These are phyloP conservation scores for Triplophysa siluroides DNA, from an alignment of 2,113 vertebrate genomes.

Conservation along the genomic window DNA sequence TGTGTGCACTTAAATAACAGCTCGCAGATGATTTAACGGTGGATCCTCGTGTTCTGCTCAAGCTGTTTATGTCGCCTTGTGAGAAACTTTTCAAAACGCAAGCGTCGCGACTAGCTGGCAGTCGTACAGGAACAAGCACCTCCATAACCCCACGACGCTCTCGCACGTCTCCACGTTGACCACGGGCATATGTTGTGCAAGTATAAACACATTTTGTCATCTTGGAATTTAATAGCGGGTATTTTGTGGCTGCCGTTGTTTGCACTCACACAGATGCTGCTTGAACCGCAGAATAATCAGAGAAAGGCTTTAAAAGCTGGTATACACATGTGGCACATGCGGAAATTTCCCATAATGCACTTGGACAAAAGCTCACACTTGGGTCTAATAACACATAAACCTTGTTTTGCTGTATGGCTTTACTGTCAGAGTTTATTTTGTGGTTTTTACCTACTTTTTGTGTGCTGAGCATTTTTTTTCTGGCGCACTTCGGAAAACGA, in stretches of 20 bases:
- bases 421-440: conserved; percentile 13
- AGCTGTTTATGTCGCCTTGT: conserved; percentile 11
- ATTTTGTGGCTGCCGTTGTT: not conserved
- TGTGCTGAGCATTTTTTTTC: not conserved
- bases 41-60: not conserved
- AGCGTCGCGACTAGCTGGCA: not conserved
- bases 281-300: conserved; percentile 9
- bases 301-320: conserved; percentile 21
- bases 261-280: conserved; percentile 12
- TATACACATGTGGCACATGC: conserved; percentile 4
- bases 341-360: conserved; percentile 17
- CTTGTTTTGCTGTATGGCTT: not conserved
- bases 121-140: not conserved
- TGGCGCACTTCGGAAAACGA: not conserved
- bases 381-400: conserved; percentile 5
- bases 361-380: conserved; percentile 1
- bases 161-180: not conserved
- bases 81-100: not conserved
- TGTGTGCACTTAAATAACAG: conserved; percentile 13
- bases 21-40: conserved; percentile 2
- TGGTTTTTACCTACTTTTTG: not conserved
- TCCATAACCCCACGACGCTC: not conserved
- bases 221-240: conserved; percentile 3
- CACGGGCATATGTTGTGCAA: conserved; percentile 13
- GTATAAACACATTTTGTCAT: conserved; percentile 26